Conservation (phyloP, 1,140 invertebrate species). For the Brachionus calyciflorus region DNA sequence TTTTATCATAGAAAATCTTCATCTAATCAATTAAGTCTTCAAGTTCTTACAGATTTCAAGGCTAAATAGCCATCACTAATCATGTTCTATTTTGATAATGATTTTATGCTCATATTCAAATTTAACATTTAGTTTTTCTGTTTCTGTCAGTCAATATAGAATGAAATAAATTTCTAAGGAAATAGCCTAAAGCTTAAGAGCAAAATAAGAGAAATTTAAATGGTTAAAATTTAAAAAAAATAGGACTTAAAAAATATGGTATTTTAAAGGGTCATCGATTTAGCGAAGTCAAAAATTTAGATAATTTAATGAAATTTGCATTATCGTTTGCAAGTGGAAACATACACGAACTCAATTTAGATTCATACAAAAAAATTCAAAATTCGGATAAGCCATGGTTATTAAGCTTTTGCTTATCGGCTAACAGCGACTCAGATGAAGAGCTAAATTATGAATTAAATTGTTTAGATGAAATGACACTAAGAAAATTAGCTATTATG, state of each 20-base stretch:
- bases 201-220: no score
- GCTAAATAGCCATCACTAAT: no score
- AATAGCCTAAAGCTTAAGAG: no score
- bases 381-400: conserved; percentile 56
- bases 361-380: neutral
- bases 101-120: neutral
- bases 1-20: no score
- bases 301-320: conserved; percentile 59
- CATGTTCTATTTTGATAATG: no score
- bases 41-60: no score
- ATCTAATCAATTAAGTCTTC: no score
- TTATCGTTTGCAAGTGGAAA: conserved; percentile 55
- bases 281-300: conserved; percentile 56
- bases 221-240: no score
- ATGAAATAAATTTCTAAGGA: no score
- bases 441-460: conserved; percentile 41
- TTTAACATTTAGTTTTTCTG: conserved; percentile 50
- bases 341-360: conserved; percentile 48
- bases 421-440: conserved; percentile 51
- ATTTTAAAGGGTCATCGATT: conserved; percentile 57
- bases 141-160: no score
- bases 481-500: conserved; percentile 66
- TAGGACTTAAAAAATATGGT: no score
- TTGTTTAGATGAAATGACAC: conserved; percentile 64
- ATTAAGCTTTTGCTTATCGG: conserved; percentile 61